Percentiles rank a stretch among this genome's conserved stretches.
These are phyloP conservation scores for Emmelina monodactyla DNA, from an alignment of 2,888 invertebrate genomes.

Conservation along the genomic window DNA sequence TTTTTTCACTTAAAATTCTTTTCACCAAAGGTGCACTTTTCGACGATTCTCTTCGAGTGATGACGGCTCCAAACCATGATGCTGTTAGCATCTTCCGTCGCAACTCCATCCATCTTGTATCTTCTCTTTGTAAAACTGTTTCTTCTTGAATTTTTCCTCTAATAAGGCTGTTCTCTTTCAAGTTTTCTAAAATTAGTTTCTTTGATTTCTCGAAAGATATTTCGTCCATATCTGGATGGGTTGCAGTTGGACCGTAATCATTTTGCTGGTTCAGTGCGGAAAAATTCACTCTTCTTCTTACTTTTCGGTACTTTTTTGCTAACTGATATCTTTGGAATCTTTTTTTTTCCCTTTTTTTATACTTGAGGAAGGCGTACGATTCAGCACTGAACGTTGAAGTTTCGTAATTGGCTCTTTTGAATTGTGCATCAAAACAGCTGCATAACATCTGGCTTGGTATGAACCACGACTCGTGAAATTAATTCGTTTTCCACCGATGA, in stretches of 20 bases:
- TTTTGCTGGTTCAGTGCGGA: slow-evolving; percentile 1
- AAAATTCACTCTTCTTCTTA: slow-evolving; percentile 1
- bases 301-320: not conserved
- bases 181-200: slow-evolving; percentile 4
- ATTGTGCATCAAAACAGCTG: not conserved
- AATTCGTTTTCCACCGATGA: slow-evolving; percentile 2
- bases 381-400: not conserved
- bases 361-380: slow-evolving; percentile 1
- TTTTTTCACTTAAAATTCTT: not conserved
- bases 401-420: slow-evolving; percentile 1
- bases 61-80: slow-evolving; percentile 1
- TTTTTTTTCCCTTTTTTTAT: not conserved
- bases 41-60: not conserved
- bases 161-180: not conserved
- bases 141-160: slow-evolving; percentile 3
- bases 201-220: slow-evolving; percentile 6
- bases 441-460: slow-evolving; percentile 1
- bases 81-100: slow-evolving; percentile 1
- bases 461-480: slow-evolving; percentile 2
- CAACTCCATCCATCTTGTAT: not conserved
- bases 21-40: not conserved
- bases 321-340: slow-evolving; percentile 1
- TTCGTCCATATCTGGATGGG: slow-evolving; percentile 1
- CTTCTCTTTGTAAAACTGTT: slow-evolving; percentile 6
- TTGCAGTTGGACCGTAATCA: slow-evolving; percentile 1